Conservation (phyloP, 2,888 invertebrate genomes). For the Coenonympha glycerion region DNA sequence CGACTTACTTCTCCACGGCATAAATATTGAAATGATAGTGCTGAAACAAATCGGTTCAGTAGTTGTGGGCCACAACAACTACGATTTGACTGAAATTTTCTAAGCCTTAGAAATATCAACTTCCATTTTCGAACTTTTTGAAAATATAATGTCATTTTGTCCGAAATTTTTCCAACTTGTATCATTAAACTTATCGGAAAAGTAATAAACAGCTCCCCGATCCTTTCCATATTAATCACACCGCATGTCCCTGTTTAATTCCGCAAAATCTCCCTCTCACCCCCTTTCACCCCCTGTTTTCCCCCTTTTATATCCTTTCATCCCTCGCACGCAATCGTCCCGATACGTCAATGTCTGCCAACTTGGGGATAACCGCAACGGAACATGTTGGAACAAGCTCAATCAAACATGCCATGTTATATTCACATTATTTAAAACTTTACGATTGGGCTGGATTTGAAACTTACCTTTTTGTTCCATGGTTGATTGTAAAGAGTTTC, state of each 20-base stretch:
- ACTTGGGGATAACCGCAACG: not conserved
- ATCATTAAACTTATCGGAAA: not conserved
- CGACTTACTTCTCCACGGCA: no score
- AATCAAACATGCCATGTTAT: not conserved
- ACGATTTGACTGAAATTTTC: no score
- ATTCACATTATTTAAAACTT: no score
- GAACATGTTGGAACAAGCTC: not conserved
- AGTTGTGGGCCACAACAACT: no score
- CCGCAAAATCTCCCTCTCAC: not conserved
- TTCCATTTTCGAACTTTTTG: no score
- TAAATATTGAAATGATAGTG: no score
- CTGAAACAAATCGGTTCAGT: no score
- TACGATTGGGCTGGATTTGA: no score
- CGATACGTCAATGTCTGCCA: slow-evolving; percentile 1
- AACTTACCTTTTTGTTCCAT: no score
- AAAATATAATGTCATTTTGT: not conserved
- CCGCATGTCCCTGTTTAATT: slow-evolving; percentile 1
- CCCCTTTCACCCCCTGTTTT: not conserved
- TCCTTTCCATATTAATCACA: slow-evolving; percentile 2
- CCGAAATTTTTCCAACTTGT: not conserved
- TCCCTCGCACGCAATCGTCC: not conserved
- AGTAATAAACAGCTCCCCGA: not conserved
- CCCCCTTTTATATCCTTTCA: not conserved
- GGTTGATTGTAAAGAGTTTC: no score
- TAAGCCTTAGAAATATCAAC: no score